A percentile compares a stretch with the other conserved stretches of the same genome.
Evolutionary conservation across 2,113 vertebrate genomes (phyloP).

Genomic region (Dromaius novaehollandiae): DNA sequence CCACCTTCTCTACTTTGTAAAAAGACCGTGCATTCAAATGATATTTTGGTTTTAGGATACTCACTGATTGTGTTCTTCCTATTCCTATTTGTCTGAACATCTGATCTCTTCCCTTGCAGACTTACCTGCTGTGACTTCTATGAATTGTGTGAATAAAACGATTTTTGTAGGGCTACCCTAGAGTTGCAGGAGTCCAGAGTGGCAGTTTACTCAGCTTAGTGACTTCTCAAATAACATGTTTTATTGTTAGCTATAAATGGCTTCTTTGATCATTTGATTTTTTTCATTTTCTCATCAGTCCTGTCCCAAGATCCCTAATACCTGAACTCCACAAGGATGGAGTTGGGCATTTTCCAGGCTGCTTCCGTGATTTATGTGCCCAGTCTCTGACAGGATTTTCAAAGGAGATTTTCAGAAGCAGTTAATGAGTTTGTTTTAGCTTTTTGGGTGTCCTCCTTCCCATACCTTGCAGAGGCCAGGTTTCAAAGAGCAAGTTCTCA

Average conservation of each 20-base stretch:
- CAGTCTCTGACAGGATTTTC: not conserved
- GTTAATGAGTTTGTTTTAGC: not conserved
- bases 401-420: constrained; percentile 5
- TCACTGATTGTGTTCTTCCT: not conserved
- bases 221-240: constrained; percentile 11
- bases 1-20: constrained; percentile 8
- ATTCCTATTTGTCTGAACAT: not conserved
- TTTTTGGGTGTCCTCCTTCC: not conserved
- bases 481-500: not conserved
- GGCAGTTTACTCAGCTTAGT: constrained; percentile 29
- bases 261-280: not conserved
- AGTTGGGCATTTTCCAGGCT: not conserved
- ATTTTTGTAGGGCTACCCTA: constrained; percentile 21
- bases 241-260: not conserved
- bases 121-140: constrained; percentile 52
- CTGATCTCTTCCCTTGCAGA: constrained; percentile 15
- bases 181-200: constrained; percentile 36
- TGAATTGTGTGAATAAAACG: constrained; percentile 56
- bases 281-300: not conserved
- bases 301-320: not conserved
- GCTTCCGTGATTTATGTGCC: not conserved
- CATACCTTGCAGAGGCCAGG: not conserved
- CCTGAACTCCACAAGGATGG: not conserved
- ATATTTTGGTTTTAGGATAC: not conserved
- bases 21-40: not conserved